Conservation (phyloP, 2,888 invertebrate genomes). For the Nomada ferruginata region DNA sequence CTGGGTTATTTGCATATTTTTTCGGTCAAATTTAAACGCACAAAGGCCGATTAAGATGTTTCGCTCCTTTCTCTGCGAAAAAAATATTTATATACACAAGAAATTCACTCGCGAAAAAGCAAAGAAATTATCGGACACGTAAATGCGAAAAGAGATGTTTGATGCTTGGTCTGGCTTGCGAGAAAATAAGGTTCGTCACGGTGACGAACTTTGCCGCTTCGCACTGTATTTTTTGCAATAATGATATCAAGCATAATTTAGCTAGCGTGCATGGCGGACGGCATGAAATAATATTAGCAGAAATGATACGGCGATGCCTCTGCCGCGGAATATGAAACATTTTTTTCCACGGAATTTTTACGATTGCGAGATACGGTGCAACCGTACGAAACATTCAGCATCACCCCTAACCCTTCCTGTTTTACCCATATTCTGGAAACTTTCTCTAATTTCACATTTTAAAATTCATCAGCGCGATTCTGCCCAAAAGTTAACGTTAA, state of each 20-base stretch:
- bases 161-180: neutral
- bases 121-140: neutral
- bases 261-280: neutral
- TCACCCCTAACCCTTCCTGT: neutral
- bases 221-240: conserved; percentile 21
- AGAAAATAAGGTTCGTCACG: neutral
- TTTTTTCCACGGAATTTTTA: conserved; percentile 17
- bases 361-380: neutral
- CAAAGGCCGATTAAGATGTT: neutral
- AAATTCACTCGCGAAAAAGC: neutral
- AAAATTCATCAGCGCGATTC: conserved; percentile 23
- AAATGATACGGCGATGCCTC: conserved; percentile 13
- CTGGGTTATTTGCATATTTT: conserved; percentile 7
- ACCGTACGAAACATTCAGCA: neutral
- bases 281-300: conserved; percentile 5
- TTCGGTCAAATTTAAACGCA: conserved; percentile 20
- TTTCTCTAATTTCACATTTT: neutral
- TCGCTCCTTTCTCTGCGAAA: neutral
- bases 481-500: neutral
- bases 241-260: conserved; percentile 34
- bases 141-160: conserved; percentile 2
- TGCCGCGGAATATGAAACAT: neutral
- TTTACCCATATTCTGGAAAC: neutral
- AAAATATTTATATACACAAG: neutral
- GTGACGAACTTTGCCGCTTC: neutral